Evolutionary conservation across 2,113 vertebrate species (phyloP), one percentile per base, ranked within the genome.

Genomic region (Hippopotamus amphibius): DNA sequence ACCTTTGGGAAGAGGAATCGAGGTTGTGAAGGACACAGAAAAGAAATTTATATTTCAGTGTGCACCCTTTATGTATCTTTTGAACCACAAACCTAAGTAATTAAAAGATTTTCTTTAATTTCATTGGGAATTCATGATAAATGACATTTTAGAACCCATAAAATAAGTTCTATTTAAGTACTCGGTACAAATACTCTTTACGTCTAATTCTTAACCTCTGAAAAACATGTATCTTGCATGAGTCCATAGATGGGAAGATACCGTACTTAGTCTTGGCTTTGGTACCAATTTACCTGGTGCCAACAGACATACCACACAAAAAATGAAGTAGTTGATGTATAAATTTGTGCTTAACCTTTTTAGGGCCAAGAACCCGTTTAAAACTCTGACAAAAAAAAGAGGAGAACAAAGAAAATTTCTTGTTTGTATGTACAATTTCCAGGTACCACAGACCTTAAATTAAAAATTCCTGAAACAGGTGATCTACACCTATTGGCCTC

Each of bases 311-410:
- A 87, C 48, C n/a, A 94, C 37, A 16, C 37, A 96, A 84, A 97
- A 88, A 59, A 88, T 48, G 12, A 96, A 83, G 41, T 14, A 85
- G 4, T 3, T 94, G 17, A 80, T n/a, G 30, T 57, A 87, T 43
- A 93, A 74, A 93, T 87, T 11, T 94, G 21, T 89, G 87, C 72
- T 33, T 90, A 90, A 91, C 7, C 53, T 37, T 87, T 87, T 66
- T 37, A 96, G 30, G 17, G 33, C 19, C 76, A 93, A 85, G 46
- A 96, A 88, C 37, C 21, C 37, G 46, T 77, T 77, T 88, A 37
- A 80, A 83, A 93, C 63, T 81, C 66, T 63, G 43, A 90, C 26
- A 46, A 66, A 16, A 53, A 76, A 57, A 41, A 43, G 0, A 93
- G 3, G 10, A 96, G 21, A 80, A 74, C 14, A 76, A 87, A 96